Base-by-base conservation (phyloP, 2,888 invertebrate species). In the Polydrusus cervinus region DNA sequence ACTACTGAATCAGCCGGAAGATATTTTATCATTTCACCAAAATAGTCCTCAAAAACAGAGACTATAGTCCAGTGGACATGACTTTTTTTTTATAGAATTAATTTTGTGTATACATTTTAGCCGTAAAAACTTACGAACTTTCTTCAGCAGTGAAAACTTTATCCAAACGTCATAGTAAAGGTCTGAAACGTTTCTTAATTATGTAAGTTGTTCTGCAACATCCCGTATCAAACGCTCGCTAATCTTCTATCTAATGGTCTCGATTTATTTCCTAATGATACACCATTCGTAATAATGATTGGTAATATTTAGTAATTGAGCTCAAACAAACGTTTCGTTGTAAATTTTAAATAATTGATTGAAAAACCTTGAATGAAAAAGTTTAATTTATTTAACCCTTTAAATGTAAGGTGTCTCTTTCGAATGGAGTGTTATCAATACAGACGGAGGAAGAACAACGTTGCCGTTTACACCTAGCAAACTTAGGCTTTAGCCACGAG, bases 251-350 rank as follows among this genome's bases (percentile, higher is more conserved):
- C 71, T 45, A 40, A 34, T 49, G 47, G 55, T 71, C 55, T 43
- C 53, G 55, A 72, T 68, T 73, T 73, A 73, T 73, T 73, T 73
- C 73, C 62, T 73, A 73, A 73, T 73, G 68, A 62, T 61, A 67
- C 34, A 60, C 57, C 38, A 38, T n/a, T 60, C 40, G 57, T 60
- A 60, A 55, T 30, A 60, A 38, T 38, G 57, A 38, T 11, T 38
- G 10, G 38, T 60, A 60, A 60, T 60, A 60, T 60, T 60, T 60
- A 60, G 38, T 38, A 60, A 60, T 60, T 14, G 57, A 60, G 57
- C 34, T 60, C 38, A 60, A 60, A 60, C 18, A 60, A 60, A 60
- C 38, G 57, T 38, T 38, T 38, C 57, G 38, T 18, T 11, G 38
- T 60, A 60, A 60, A 60, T 60, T 38, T 34, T 11, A 38, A 16